Conservation (phyloP, 2,888 invertebrate species). For the Anarsia innoxiella region DNA sequence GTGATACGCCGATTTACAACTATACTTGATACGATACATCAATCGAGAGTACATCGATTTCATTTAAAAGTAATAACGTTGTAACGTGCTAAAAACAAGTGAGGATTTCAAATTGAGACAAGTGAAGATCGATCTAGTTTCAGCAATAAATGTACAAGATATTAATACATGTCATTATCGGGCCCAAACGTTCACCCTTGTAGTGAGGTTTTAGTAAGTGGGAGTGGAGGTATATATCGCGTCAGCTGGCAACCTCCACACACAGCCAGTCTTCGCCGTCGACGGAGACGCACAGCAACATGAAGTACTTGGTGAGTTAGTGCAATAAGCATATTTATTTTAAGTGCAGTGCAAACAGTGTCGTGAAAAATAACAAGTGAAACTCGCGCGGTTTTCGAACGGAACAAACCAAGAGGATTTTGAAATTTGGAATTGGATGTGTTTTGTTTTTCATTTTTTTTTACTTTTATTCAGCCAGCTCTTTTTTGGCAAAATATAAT, state of each 20-base stretch:
- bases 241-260: constrained; percentile 35
- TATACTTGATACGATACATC: too few species aligned
- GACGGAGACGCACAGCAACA: constrained; percentile 66
- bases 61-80: too few species aligned
- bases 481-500: too few species aligned
- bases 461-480: too few species aligned
- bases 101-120: too few species aligned
- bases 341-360: constrained; percentile 24
- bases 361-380: constrained; percentile 17
- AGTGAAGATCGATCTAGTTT: constrained; percentile 24
- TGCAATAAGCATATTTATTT: constrained; percentile 10
- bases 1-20: too few species aligned
- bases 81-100: too few species aligned
- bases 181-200: constrained; percentile 44
- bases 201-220: constrained; percentile 34
- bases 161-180: constrained; percentile 58
- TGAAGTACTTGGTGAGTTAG: constrained; percentile 70
- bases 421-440: neutral
- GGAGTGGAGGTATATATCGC: constrained; percentile 66
- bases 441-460: too few species aligned
- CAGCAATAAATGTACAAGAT: neutral
- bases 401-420: constrained; percentile 8
- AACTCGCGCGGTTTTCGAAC: too few species aligned
- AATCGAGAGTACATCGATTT: too few species aligned
- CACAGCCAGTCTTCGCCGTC: constrained; percentile 70